Conservation (phyloP, 2,797 vertebrate genomes). For the Threskiornis aethiopicus region DNA sequence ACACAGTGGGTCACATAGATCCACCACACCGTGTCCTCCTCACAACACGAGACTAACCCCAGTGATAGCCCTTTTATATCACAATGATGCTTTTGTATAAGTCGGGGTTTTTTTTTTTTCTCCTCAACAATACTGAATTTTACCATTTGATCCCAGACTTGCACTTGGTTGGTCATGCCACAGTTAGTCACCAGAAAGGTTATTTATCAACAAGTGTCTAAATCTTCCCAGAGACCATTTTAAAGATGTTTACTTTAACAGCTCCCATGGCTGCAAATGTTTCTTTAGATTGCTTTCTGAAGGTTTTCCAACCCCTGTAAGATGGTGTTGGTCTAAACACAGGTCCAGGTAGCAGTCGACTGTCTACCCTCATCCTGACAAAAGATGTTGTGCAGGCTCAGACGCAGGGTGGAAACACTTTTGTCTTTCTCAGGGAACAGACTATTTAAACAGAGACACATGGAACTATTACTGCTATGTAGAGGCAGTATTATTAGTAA, state of each 20-base stretch:
- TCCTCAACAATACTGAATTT: background rate
- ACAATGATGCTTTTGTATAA: background rate
- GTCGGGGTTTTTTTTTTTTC: background rate
- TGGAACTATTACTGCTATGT: background rate
- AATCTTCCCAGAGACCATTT: background rate
- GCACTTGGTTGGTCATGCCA: background rate
- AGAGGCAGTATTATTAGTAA: background rate
- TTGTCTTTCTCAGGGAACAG: background rate
- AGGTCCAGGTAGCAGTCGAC: background rate
- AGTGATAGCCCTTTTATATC: background rate
- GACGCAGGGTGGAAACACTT: background rate
- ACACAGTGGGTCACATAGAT: background rate
- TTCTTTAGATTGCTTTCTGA: background rate
- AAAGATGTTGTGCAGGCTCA: background rate
- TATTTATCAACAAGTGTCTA: background rate
- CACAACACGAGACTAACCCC: background rate
- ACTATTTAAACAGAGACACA: background rate
- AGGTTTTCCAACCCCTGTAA: background rate
- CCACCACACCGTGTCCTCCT: rapidly evolving
- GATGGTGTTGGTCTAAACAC: background rate
- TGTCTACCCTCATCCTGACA: background rate
- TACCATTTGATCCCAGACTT: background rate
- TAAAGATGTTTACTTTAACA: background rate
- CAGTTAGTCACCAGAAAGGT: background rate
- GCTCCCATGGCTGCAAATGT: background rate